A percentile compares a stretch with the other conserved stretches of the same genome.
phyloP scores from a whole-genome alignment of 2,113 vertebrate species.

The Delphinapterus leucas region DNA sequence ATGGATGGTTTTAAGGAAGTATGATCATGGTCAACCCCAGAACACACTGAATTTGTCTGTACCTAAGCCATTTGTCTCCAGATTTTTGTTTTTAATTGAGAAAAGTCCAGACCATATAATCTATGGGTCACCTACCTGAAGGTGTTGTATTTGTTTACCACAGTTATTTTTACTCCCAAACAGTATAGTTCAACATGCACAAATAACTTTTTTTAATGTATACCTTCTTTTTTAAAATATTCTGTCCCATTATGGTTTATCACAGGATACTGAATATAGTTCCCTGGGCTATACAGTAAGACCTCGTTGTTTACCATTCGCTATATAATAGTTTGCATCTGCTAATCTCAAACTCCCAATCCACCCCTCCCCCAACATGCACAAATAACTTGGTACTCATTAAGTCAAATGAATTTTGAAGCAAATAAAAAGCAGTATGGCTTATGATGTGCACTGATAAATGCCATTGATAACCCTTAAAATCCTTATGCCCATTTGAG shows the following conservation, averaged over 20 bases:
- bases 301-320: neutral
- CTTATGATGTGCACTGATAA: neutral
- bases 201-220: neutral
- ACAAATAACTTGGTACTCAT: neutral
- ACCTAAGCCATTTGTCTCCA: neutral
- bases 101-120: neutral
- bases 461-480: neutral
- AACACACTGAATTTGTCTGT: neutral
- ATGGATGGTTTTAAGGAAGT: conserved; percentile 29
- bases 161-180: conserved; percentile 1
- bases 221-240: neutral
- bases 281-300: neutral
- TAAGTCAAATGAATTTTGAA: neutral
- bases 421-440: neutral
- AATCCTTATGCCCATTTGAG: neutral
- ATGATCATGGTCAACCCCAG: neutral
- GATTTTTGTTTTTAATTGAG: neutral
- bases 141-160: neutral
- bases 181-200: neutral
- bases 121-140: neutral
- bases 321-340: neutral
- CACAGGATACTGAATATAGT: neutral
- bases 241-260: neutral
- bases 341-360: neutral
- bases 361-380: neutral